phyloP scores from a whole-genome alignment of 2,888 invertebrate genomes.

The Eurois occulta region DNA sequence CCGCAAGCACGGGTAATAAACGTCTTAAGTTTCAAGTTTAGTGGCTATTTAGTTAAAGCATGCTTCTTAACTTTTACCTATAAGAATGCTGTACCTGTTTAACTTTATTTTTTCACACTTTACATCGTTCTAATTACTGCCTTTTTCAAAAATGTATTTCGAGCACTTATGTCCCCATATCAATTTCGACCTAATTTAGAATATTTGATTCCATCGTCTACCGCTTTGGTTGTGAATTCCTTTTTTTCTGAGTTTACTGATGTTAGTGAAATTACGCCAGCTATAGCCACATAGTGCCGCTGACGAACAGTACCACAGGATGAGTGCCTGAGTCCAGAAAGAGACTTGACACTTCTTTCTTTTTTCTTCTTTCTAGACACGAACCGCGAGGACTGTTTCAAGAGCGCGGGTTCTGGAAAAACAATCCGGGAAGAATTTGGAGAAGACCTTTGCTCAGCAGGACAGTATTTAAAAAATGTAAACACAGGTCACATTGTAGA shows the following conservation, averaged over 20 bases:
- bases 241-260: background rate
- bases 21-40: constrained; percentile 20
- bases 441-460: background rate
- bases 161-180: background rate
- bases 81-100: background rate
- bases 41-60: background rate
- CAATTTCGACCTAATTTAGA: background rate
- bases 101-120: background rate
- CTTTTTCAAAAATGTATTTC: background rate
- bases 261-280: background rate
- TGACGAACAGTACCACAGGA: background rate
- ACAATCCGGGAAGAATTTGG: background rate
- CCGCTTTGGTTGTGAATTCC: no score
- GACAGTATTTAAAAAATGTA: no score
- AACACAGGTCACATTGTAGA: no score
- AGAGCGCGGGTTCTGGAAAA: no score
- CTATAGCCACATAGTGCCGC: background rate
- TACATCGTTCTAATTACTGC: background rate
- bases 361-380: no score
- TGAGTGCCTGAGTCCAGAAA: background rate
- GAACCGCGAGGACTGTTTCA: background rate
- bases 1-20: constrained; percentile 22
- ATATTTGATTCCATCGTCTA: background rate
- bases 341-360: no score
- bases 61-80: background rate